A percentile compares a stretch with the other conserved stretches of the same genome.
Conservation (phyloP, 2,797 vertebrate genomes). For the Takifugu rubripes region DNA sequence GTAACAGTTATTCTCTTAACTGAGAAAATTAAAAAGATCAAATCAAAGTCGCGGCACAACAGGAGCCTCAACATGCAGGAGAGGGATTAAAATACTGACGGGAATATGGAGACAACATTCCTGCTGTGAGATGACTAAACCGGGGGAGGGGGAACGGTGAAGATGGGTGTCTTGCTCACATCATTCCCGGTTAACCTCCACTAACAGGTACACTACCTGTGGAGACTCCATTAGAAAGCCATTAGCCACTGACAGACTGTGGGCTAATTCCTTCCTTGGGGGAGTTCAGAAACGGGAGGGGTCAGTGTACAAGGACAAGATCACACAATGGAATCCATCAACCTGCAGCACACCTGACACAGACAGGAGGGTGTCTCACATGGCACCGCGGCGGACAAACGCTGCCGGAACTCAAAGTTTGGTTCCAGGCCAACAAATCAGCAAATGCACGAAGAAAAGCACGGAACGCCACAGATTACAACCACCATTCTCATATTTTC, state of each 20-base stretch:
- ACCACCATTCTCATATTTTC: neutral
- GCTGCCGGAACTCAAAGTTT: neutral
- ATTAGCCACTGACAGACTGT: slow-evolving; percentile 62
- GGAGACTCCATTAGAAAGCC: slow-evolving; percentile 74
- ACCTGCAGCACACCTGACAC: slow-evolving; percentile 18
- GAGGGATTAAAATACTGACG: too few species aligned
- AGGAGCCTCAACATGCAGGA: too few species aligned
- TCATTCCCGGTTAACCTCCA: slow-evolving; percentile 45
- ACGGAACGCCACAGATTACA: neutral
- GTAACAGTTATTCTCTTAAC: too few species aligned
- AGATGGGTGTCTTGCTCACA: slow-evolving; percentile 19
- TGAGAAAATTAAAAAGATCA: too few species aligned
- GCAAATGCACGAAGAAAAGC: neutral
- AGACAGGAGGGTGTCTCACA: slow-evolving; percentile 22
- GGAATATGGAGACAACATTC: neutral
- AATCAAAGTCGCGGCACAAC: too few species aligned
- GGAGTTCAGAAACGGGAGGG: slow-evolving; percentile 42
- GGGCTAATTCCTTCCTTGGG: slow-evolving; percentile 59
- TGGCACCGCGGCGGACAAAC: neutral
- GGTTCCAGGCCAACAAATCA: neutral
- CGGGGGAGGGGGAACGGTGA: neutral
- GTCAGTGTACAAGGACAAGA: slow-evolving; percentile 52
- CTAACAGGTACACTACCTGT: slow-evolving; percentile 70
- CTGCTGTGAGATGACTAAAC: slow-evolving; percentile 18
- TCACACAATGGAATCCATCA: slow-evolving; percentile 43